A percentile compares a stretch with the other conserved stretches of the same genome.
phyloP scores from a whole-genome alignment of 2,888 invertebrate genomes.

The Artemia sp. region DNA sequence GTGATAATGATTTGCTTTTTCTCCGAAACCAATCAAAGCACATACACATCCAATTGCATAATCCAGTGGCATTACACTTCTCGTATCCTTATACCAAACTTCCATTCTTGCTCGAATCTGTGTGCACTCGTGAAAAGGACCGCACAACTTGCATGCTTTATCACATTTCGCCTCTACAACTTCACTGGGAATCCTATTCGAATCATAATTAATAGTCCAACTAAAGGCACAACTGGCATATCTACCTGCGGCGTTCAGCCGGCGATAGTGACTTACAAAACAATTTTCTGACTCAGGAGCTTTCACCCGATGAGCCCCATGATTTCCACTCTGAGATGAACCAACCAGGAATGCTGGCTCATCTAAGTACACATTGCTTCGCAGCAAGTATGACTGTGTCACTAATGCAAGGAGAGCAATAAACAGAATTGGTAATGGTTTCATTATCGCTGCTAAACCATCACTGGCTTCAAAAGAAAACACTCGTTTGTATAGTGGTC shows the following conservation, averaged over 20 bases:
- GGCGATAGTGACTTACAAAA: background rate
- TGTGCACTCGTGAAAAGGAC: constrained; percentile 11
- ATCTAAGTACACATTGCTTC: background rate
- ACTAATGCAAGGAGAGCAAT: too few relatives aligned
- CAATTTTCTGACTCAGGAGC: background rate
- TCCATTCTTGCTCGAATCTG: constrained; percentile 13
- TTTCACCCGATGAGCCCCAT: background rate
- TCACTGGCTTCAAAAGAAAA: too few relatives aligned
- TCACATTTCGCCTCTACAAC: background rate
- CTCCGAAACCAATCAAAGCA: constrained; percentile 3
- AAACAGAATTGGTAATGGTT: too few relatives aligned
- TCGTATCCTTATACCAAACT: constrained; percentile 12
- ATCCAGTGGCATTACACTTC: background rate
- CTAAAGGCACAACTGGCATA: constrained; percentile 2
- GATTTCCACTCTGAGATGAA: background rate
- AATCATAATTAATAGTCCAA: constrained; percentile 4
- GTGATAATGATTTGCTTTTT: background rate
- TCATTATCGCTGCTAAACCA: too few relatives aligned
- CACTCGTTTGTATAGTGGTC: too few relatives aligned
- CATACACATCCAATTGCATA: background rate
- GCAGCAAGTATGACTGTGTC: too few relatives aligned
- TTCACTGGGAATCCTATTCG: constrained; percentile 4
- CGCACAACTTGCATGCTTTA: background rate
- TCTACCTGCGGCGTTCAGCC: background rate
- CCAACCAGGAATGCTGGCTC: background rate